phyloP scores from a whole-genome alignment of 2,797 vertebrate species.

The Bradypodion pumilum region DNA sequence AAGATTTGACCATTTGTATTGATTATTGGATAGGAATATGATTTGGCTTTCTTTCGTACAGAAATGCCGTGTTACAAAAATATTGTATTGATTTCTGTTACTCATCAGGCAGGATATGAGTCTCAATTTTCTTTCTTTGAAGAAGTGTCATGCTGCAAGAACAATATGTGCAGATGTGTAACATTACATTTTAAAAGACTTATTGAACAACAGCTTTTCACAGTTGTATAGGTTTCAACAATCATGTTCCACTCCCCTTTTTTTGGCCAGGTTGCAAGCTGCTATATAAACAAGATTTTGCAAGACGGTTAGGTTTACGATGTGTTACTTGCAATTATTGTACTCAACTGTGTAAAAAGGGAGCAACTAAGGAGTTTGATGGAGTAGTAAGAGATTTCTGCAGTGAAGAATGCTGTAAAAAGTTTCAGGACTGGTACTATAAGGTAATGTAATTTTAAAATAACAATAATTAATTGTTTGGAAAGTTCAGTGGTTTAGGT shows the following conservation, averaged over 20 bases:
- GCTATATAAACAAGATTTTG: constrained; percentile 97
- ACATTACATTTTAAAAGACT: background rate
- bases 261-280: constrained; percentile 91
- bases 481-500: no score
- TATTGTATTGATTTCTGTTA: no score
- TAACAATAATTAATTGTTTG: no score
- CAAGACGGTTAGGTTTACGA: constrained; percentile 91
- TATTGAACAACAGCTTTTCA: background rate
- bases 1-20: background rate
- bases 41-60: background rate
- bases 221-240: constrained; percentile 39
- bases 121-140: background rate
- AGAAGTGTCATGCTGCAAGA: background rate
- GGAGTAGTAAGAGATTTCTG: constrained; percentile 94
- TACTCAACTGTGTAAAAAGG: constrained; percentile 94
- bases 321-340: constrained; percentile 99
- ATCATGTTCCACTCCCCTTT: constrained; percentile 58
- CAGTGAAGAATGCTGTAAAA: constrained; percentile 90
- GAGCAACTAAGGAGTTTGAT: constrained; percentile 89
- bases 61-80: background rate
- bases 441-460: constrained; percentile 82
- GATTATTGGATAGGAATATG: background rate
- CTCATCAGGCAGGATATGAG: no score
- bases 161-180: background rate
- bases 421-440: constrained; percentile 97